Evolutionary conservation across 2,888 invertebrate species (phyloP), one percentile per base, ranked within the genome.

Genomic region (Philereme vetulata): DNA sequence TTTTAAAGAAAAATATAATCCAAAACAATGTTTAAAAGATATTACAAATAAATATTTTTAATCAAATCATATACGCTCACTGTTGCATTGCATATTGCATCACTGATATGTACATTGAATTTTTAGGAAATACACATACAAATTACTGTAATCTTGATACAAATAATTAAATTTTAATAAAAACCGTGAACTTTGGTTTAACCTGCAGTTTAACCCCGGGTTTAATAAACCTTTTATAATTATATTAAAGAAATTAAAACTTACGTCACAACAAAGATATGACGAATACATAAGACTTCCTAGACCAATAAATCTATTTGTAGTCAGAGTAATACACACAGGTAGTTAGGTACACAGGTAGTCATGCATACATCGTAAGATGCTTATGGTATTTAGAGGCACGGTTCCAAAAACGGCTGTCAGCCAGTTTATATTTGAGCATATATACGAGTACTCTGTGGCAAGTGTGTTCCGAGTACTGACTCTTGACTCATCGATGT

Each of bases 21-120:
- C 9, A 47, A 10, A 33, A 51, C 38, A 50, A 10, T 1, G 34
- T 50, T 32, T 56, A 42, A 44, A 36, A 34, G 58, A n/a, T 63
- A 38, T 5, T 8, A 35, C 35, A 0, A 35, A 35, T 7, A 5
- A 7, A 35, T 35, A 35, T 35, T 35, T 35, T 35, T 5, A 35
- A 35, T 7, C 3, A 7, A 35, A 35, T 55, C 43, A 55, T 47
- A 55, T 36, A 58, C 51, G 53, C 48, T 66, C 68, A 71, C 68
- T 67, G 64, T 56, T 69, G 47, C 32, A 63, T 67, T 69, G 64
- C 69, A 67, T 34, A 63, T 67, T 69, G 64, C 69, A 67, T 67
- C 64, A 69, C 45, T 40, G 49, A 52, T 60, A 36, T 2, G 21
- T 36, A 36, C 35, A 36, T 36, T 36, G 1, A 6, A 36, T 1